Percentiles rank a stretch among this genome's conserved stretches.
These are phyloP conservation scores for Heliopora coerulea DNA, from an alignment of 92 coral and sea anemone genomes.

Conservation along the genomic window DNA sequence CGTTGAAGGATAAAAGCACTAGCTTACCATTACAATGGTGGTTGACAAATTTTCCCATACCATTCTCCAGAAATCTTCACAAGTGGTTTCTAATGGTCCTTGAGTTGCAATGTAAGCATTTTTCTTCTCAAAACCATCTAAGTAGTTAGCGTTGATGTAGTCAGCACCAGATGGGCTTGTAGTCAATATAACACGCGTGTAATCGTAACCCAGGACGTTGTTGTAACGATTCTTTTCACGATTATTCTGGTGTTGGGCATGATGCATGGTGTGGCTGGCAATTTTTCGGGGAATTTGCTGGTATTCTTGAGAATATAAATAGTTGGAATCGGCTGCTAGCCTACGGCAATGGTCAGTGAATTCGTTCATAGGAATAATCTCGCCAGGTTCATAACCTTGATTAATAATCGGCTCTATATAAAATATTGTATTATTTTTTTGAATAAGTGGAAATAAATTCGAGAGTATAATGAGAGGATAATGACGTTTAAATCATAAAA, in stretches of 20 bases:
- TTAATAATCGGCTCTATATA: background rate
- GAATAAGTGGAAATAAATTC: no score
- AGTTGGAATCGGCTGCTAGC: conserved; percentile 71
- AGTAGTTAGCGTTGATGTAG: conserved; percentile 84
- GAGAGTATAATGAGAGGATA: no score
- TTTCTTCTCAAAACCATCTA: conserved; percentile 72
- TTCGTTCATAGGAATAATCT: conserved; percentile 60
- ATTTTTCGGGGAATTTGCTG: conserved; percentile 52
- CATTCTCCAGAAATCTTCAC: conserved; percentile 95
- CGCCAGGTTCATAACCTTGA: conserved; percentile 56
- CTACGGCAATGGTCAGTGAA: conserved; percentile 72
- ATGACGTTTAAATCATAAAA: no score
- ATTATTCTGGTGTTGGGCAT: conserved; percentile 66
- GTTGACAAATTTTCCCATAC: conserved; percentile 82
- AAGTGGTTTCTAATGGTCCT: conserved; percentile 90
- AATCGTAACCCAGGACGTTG: conserved; percentile 80
- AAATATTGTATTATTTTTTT: no score
- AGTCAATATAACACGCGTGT: conserved; percentile 63
- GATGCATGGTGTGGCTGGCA: conserved; percentile 60
- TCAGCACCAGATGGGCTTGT: conserved; percentile 62
- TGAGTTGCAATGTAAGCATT: conserved; percentile 89
- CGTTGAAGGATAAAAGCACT: no score
- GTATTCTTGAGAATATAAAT: conserved; percentile 82
- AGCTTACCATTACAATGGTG: conserved; percentile 86
- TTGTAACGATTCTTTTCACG: conserved; percentile 77